These are phyloP conservation scores for Aviceda subcristata DNA, from an alignment of 2,113 vertebrate genomes.

Conservation along the genomic window DNA sequence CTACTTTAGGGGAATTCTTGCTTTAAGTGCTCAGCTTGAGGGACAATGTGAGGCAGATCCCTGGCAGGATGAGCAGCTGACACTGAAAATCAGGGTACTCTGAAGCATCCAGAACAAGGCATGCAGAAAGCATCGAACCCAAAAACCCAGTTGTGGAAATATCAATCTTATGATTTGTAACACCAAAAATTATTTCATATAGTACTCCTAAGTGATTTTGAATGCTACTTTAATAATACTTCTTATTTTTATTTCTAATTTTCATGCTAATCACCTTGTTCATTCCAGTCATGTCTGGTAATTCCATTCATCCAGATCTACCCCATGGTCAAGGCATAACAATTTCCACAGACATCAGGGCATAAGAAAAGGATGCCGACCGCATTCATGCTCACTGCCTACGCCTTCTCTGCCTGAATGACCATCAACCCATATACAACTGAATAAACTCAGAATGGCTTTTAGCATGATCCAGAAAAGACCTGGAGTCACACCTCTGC, in stretches of 20 bases:
- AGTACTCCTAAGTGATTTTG: not conserved
- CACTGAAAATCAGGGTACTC: not conserved
- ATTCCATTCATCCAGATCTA: not conserved
- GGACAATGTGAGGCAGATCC: not conserved
- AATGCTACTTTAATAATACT: not conserved
- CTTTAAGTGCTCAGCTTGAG: not conserved
- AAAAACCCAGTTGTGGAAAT: not conserved
- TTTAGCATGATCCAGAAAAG: not conserved
- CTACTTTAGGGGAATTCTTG: not conserved
- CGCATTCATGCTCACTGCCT: not conserved
- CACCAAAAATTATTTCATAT: not conserved
- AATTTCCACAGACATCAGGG: not conserved
- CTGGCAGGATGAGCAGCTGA: not conserved
- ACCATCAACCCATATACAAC: not conserved
- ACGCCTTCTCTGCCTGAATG: not conserved
- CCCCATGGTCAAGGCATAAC: not conserved
- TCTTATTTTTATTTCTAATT: not conserved
- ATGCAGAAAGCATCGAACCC: not conserved
- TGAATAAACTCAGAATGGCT: not conserved
- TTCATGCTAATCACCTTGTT: not conserved
- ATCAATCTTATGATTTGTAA: not conserved
- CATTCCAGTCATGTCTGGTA: not conserved
- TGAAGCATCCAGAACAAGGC: not conserved
- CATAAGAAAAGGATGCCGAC: not conserved
- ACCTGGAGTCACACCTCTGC: not conserved